Percentiles rank a stretch among this genome's conserved stretches.
Evolutionary conservation across 1,140 invertebrate species (phyloP).

Genomic region (Temnothorax curvispinosus): DNA sequence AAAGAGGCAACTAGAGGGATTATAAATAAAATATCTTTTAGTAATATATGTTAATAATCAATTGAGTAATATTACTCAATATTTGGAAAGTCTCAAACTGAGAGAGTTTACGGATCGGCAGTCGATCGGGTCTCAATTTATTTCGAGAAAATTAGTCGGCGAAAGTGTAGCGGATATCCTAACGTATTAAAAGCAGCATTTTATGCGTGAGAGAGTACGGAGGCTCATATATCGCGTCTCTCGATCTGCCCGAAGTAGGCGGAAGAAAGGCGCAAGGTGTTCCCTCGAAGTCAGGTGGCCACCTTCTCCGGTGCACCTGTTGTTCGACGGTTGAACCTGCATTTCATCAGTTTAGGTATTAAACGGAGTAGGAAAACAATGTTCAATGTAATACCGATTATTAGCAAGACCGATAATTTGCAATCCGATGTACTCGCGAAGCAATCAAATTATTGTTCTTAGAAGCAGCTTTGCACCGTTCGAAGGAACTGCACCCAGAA

Average conservation of each 20-base stretch:
- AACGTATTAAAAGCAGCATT: slow-evolving; percentile 48
- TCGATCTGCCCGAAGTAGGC: slow-evolving; percentile 54
- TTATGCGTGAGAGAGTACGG: slow-evolving; percentile 56
- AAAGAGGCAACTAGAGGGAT: neutral
- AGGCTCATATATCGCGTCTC: slow-evolving; percentile 45
- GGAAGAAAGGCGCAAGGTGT: slow-evolving; percentile 78
- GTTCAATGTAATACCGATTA: no score
- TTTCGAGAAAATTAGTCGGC: slow-evolving; percentile 18
- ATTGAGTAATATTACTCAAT: neutral
- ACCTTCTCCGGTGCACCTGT: slow-evolving; percentile 78
- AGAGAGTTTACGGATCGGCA: neutral
- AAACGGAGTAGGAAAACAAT: neutral
- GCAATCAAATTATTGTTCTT: neutral
- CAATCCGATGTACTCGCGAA: neutral
- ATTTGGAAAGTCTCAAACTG: neutral
- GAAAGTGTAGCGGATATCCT: slow-evolving; percentile 42
- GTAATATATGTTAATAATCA: neutral
- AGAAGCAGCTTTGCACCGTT: neutral
- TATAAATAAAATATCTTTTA: neutral
- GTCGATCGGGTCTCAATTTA: neutral
- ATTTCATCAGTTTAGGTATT: slow-evolving; percentile 30
- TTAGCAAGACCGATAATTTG: neutral
- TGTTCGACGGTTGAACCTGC: slow-evolving; percentile 55
- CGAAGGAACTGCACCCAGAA: neutral
- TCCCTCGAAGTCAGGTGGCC: slow-evolving; percentile 76